phyloP scores from a whole-genome alignment of 2,797 vertebrate species.

The Amphiprion clarkii region DNA sequence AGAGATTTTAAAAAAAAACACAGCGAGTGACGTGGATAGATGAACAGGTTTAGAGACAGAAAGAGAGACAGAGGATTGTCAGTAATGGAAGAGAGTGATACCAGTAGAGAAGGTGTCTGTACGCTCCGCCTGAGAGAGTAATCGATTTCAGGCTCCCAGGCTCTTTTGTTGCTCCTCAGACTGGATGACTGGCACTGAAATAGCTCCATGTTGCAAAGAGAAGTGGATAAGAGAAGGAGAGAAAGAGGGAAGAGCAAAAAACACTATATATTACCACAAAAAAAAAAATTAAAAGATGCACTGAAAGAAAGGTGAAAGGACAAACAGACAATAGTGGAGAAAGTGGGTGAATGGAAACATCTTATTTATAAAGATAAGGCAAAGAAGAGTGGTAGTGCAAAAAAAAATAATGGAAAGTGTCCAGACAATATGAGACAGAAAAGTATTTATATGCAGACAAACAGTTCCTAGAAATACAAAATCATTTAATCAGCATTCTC shows the following conservation, averaged over 20 bases:
- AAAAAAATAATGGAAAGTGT: neutral
- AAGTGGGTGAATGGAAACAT: conserved; percentile 17
- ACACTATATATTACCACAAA: conserved; percentile 27
- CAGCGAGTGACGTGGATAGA: conserved; percentile 21
- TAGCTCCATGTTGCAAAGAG: conserved; percentile 46
- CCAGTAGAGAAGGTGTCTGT: conserved; percentile 51
- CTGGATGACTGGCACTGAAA: conserved; percentile 52
- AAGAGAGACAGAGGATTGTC: conserved; percentile 43
- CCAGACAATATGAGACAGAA: neutral
- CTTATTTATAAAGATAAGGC: conserved; percentile 11
- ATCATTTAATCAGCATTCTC: conserved; percentile 32
- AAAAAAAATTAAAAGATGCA: neutral
- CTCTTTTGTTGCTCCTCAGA: conserved; percentile 54
- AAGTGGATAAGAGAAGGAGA: conserved; percentile 30
- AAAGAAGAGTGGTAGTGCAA: too few relatives aligned
- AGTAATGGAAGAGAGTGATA: conserved; percentile 63
- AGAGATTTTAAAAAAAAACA: conserved; percentile 4
- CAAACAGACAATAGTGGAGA: neutral
- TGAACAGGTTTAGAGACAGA: conserved; percentile 37
- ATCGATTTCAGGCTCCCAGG: conserved; percentile 61
- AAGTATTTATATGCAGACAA: neutral
- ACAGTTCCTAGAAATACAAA: conserved; percentile 19
- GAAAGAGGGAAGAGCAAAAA: conserved; percentile 5
- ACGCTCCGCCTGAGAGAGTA: conserved; percentile 48
- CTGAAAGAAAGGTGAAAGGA: conserved; percentile 3